Base-by-base conservation (phyloP, 2,888 invertebrate species). In the Seira sanloemensis region DNA sequence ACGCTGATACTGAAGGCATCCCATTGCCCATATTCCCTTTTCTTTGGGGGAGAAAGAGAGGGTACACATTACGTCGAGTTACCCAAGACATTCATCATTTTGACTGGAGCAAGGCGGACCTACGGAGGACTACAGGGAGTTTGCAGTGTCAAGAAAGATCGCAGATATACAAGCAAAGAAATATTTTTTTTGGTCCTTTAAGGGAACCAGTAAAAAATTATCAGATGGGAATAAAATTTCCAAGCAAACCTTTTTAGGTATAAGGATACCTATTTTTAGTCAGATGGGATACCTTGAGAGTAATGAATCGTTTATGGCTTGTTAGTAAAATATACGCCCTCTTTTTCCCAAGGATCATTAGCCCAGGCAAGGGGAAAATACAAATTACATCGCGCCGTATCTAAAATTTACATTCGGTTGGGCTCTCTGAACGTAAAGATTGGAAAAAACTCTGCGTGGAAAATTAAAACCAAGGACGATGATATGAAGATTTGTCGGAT, bases 231-330 rank as follows among this genome's bases (percentile, higher is more conserved):
- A 46, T 16, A 65, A 65, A 25, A 50, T 25, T 16, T 25, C 37
- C 75, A 25, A 58, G 23, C 19, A 71, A 25, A 58, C 46, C 62
- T 46, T 27, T 72, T 37, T 46, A 46, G 25, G 18, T 46, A 46
- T 12, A 16, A 21, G 25, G 46, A 62, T 21, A 26, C 37, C 37
- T 37, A 21, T 24, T 16, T 25, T 71, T 71, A 25, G 21, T 62
- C 24, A 71, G 27, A 21, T 2, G 54, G 58, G 73, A 84, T 78
- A 54, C 78, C 78, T 82, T 68, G 69, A 79, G 86, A 86, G 85
- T 86, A 88, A 88, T 88, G 86, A 85, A 86, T 87, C 86, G 86
- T 86, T 81, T 86, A 86, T 84, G 67, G 81, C 79, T 79, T 79
- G 86, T 83, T 86, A 79, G 80, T 80, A 85, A 83, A 86, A 81